Base-by-base conservation (phyloP, 1,140 invertebrate genomes). In the Solenopsis fugax region DNA sequence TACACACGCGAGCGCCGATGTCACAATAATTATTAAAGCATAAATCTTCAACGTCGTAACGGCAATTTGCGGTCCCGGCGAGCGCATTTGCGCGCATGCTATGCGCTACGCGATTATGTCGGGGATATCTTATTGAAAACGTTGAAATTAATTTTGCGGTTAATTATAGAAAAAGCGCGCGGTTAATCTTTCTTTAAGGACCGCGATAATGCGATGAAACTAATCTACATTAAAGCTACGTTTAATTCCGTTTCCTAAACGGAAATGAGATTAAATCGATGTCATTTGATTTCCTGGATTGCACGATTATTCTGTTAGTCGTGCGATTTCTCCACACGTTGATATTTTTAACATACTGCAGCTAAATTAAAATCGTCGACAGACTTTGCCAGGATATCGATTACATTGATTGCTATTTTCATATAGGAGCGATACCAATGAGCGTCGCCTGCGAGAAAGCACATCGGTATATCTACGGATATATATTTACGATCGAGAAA, bases 11-110 rank as follows among this genome's bases (percentile, higher is more conserved):
- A 85, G 88, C 90, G 64, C 87, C 88, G 88, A 89, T 94, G 93
- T 93, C 93, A 93, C 92, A 93, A 93, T 93, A 91, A 94, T 94
- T 94, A 93, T 92, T 93, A 93, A 94, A 92, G 93, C 92, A 90
- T 93, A 92, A 93, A 94, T 94, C 91, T 93, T 89, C 77, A 67
- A 13, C 85, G 85, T 18, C 24, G 50, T 29, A 41, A 41, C 34
- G 78, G 60, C 72, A 21, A 50, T 58, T 82, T 67, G 67, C 21
- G 67, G 24, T 72, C 4, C 45, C 29, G n/a, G 13, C 37, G 29
- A 52, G 29, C 45, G n/a, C 29, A 12, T 69, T 54, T 54, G 48
- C 48, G n/a, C 48, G 45, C 45, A 24, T 67, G 52, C 67, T 72
- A 45, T 1, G 65, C 37, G 65, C 54, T 13, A 45, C 0, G 29